phyloP scores from a whole-genome alignment of 1,140 invertebrate genomes.

The Meloidogyne floridensis region DNA sequence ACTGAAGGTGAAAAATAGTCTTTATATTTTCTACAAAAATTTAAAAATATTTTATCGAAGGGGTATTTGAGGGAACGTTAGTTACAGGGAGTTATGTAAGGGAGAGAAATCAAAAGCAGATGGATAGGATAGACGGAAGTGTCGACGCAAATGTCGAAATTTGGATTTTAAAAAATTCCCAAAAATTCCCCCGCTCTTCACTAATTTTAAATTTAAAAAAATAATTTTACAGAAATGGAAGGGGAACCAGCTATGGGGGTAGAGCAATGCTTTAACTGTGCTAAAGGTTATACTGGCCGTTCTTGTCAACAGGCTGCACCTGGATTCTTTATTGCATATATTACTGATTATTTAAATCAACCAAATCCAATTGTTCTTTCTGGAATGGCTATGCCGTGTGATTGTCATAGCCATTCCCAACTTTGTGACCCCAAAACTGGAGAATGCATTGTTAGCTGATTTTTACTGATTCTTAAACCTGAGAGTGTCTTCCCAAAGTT shows the following conservation, averaged over 20 bases:
- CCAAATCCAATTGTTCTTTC: conserved; percentile 76
- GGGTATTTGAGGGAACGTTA: no score
- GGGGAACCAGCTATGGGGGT: conserved; percentile 76
- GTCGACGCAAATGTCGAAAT: no score
- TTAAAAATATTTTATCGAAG: not conserved
- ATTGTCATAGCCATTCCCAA: conserved; percentile 79
- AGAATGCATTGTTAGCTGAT: conserved; percentile 75
- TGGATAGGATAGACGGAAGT: no score
- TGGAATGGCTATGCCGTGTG: conserved; percentile 78
- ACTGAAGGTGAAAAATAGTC: conserved; percentile 63
- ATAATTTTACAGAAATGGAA: conserved; percentile 68
- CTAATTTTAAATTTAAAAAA: conserved; percentile 48
- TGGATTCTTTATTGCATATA: conserved; percentile 80
- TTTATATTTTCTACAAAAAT: not conserved
- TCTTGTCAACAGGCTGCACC: conserved; percentile 74
- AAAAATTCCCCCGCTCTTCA: conserved; percentile 7
- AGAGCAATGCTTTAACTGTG: conserved; percentile 82
- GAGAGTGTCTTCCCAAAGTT: no score
- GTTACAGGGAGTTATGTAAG: no score
- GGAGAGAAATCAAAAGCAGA: no score
- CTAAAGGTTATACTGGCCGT: conserved; percentile 53
- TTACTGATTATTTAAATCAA: conserved; percentile 68
- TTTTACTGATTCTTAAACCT: not conserved
- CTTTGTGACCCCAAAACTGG: conserved; percentile 83
- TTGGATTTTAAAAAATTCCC: no score